These are phyloP conservation scores for Caenorhabditis sp. DNA, from an alignment of 2,888 invertebrate genomes.

Conservation along the genomic window DNA sequence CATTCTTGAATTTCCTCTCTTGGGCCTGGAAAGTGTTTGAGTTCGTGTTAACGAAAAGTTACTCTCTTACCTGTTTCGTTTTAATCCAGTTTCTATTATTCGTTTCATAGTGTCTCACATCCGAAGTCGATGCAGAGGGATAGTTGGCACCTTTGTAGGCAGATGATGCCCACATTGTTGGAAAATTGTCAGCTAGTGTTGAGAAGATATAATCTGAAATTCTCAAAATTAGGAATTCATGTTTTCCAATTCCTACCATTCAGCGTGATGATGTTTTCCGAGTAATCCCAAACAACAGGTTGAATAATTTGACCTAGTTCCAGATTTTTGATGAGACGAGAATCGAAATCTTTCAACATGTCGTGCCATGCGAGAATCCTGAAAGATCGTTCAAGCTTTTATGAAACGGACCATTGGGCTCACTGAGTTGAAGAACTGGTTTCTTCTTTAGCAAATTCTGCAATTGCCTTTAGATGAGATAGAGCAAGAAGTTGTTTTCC, in stretches of 20 bases:
- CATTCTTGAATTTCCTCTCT: slow-evolving; percentile 71
- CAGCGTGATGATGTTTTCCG: slow-evolving; percentile 77
- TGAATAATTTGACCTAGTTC: slow-evolving; percentile 73
- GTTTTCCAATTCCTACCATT: slow-evolving; percentile 59
- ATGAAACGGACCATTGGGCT: neutral
- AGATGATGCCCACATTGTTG: slow-evolving; percentile 88
- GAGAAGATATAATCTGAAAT: slow-evolving; percentile 72
- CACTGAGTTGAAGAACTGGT: slow-evolving; percentile 58
- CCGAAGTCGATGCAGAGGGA: slow-evolving; percentile 81
- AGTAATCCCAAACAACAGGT: slow-evolving; percentile 81
- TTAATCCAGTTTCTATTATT: slow-evolving; percentile 84
- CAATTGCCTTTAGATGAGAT: slow-evolving; percentile 76
- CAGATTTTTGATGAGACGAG: slow-evolving; percentile 65
- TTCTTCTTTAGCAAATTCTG: slow-evolving; percentile 64
- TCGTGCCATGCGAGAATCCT: slow-evolving; percentile 91
- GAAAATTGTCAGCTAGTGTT: slow-evolving; percentile 87
- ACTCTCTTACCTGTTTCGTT: slow-evolving; percentile 67
- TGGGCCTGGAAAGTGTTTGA: slow-evolving; percentile 49
- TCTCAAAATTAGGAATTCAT: too few relatives aligned
- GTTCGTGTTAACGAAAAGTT: neutral
- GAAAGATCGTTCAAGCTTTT: slow-evolving; percentile 24
- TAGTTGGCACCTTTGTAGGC: slow-evolving; percentile 86
- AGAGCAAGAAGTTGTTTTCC: slow-evolving; percentile 75
- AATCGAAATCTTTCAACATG: slow-evolving; percentile 86
- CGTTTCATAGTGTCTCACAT: slow-evolving; percentile 84